A percentile compares a stretch with the other conserved stretches of the same genome.
These are phyloP conservation scores for Amphiprion ocellaris DNA, from an alignment of 2,113 vertebrate genomes.

Conservation along the genomic window DNA sequence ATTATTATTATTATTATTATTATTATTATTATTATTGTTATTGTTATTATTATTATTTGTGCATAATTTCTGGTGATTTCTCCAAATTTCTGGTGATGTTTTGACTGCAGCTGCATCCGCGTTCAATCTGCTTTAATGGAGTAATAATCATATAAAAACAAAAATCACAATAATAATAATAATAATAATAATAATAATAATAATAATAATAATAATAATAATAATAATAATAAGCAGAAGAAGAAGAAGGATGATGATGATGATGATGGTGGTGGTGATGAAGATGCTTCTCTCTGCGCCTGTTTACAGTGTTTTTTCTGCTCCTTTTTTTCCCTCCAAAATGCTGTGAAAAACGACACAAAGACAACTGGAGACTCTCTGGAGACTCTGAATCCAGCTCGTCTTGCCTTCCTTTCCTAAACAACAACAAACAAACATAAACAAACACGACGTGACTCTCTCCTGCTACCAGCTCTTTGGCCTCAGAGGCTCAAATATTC, in stretches of 20 bases:
- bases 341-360: conserved; percentile 92
- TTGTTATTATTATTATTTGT: conserved; percentile 1
- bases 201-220: conserved; percentile 48
- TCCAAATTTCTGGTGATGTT: no score
- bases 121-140: no score
- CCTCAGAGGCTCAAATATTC: conserved; percentile 87
- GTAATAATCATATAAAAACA: no score
- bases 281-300: conserved; percentile 85
- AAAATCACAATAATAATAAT: conserved; percentile 29
- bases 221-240: background rate
- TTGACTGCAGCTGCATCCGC: no score
- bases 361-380: conserved; percentile 89
- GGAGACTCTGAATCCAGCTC: conserved; percentile 85
- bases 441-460: conserved; percentile 72
- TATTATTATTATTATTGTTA: conserved; percentile 4
- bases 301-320: conserved; percentile 93
- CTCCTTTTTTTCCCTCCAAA: conserved; percentile 86
- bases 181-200: conserved; percentile 52
- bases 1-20: conserved; percentile 1
- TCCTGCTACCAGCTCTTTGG: conserved; percentile 90
- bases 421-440: conserved; percentile 69
- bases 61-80: no score
- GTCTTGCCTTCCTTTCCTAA: conserved; percentile 94
- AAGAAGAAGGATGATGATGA: no score
- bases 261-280: no score